Evolutionary conservation across 53 echinoderm and acorn worm species (phyloP).

Genomic region (Stichopus horrens): DNA sequence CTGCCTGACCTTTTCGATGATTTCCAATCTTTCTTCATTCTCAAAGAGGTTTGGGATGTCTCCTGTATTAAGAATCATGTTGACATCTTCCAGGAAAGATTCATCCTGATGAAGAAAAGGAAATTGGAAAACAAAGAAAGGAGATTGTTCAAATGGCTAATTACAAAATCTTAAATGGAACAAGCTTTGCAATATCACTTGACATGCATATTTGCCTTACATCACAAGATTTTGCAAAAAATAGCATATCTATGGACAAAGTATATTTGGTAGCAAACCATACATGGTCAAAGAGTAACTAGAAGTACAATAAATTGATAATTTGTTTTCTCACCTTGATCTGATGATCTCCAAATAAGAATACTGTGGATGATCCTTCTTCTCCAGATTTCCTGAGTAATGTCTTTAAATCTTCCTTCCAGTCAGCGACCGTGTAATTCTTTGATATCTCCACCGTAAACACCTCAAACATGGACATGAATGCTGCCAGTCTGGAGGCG

Average conservation of each 20-base stretch:
- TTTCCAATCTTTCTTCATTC: conserved; percentile 92
- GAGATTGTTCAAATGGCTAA: too few relatives aligned
- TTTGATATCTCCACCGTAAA: conserved; percentile 94
- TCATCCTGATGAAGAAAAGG: conserved; percentile 61
- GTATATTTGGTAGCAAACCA: not conserved
- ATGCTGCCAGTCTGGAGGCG: conserved; percentile 82
- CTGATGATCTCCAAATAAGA: conserved; percentile 95
- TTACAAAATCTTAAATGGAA: too few relatives aligned
- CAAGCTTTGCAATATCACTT: too few relatives aligned
- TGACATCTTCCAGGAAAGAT: conserved; percentile 92
- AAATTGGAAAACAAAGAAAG: too few relatives aligned
- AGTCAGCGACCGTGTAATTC: conserved; percentile 84
- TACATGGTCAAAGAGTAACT: not conserved
- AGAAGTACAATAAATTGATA: not conserved
- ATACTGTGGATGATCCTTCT: conserved; percentile 81
- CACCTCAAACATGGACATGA: conserved; percentile 91
- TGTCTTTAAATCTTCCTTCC: conserved; percentile 93
- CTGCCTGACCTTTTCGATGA: conserved; percentile 83
- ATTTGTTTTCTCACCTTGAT: conserved; percentile 72
- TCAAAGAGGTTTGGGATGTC: conserved; percentile 97
- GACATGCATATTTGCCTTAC: too few relatives aligned
- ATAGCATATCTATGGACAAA: not conserved
- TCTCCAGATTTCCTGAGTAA: conserved; percentile 87
- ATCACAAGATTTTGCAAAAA: too few relatives aligned
- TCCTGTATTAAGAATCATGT: conserved; percentile 97